phyloP scores from a whole-genome alignment of 2,797 vertebrate genomes.

The Malacoraja senta region DNA sequence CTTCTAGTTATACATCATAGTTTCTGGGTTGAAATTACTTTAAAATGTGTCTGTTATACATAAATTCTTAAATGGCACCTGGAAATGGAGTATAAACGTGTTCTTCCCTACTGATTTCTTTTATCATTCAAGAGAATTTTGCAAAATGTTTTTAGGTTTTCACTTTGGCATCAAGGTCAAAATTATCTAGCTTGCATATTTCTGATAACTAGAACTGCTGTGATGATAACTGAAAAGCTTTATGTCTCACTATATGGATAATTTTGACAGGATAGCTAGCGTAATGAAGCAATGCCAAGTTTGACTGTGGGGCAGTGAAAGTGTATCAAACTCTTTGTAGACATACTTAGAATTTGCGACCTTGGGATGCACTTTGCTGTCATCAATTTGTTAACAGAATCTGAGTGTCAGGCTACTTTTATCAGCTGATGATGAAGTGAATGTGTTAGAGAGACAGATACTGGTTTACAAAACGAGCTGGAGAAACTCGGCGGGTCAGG shows the following conservation, averaged over 20 bases:
- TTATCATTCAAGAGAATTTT: not conserved
- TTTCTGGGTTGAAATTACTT: not conserved
- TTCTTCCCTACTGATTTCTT: not conserved
- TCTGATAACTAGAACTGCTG: conserved; percentile 42
- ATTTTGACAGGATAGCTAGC: not conserved
- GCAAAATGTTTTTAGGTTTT: not conserved
- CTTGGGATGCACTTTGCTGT: not conserved
- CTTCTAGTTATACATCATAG: not conserved
- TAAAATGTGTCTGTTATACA: not conserved
- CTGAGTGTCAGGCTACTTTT: not conserved
- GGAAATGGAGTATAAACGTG: not conserved
- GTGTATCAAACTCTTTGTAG: not conserved
- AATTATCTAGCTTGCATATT: conserved; percentile 41
- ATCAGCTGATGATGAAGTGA: not conserved
- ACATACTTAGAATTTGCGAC: not conserved
- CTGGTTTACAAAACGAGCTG: too few relatives aligned
- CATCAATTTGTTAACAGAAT: not conserved
- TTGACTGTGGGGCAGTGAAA: not conserved
- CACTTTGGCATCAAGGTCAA: conserved; percentile 41
- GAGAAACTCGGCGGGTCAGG: too few relatives aligned
- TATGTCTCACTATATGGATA: not conserved
- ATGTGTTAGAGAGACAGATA: too few relatives aligned
- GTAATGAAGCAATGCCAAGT: not conserved
- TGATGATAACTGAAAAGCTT: not conserved
- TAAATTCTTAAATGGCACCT: not conserved